phyloP scores from a whole-genome alignment of 2,888 invertebrate species.

The Trissolcus japonicus region DNA sequence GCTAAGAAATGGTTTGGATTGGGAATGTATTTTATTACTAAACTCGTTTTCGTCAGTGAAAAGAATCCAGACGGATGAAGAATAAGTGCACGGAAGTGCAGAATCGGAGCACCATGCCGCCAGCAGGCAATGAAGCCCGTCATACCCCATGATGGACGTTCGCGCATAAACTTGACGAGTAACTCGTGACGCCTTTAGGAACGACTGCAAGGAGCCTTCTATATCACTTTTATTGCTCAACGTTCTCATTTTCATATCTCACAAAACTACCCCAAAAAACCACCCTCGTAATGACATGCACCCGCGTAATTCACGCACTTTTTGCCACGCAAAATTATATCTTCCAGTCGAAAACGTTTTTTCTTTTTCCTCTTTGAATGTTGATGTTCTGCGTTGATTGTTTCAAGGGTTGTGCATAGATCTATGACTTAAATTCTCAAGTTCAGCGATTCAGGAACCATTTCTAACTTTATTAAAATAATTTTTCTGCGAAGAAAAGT shows the following conservation, averaged over 20 bases:
- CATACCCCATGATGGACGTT: slow-evolving; percentile 76
- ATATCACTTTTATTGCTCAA: slow-evolving; percentile 76
- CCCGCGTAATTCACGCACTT: slow-evolving; percentile 27
- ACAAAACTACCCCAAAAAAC: slow-evolving; percentile 69
- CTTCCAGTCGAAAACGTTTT: slow-evolving; percentile 8
- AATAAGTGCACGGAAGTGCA: slow-evolving; percentile 62
- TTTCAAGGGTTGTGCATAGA: no score
- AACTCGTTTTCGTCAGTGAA: slow-evolving; percentile 3
- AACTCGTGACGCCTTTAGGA: slow-evolving; percentile 75
- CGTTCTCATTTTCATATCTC: slow-evolving; percentile 76
- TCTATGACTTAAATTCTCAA: no score
- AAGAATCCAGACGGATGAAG: slow-evolving; percentile 27
- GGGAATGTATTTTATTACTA: not conserved
- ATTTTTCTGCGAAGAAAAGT: no score
- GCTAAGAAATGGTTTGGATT: not conserved
- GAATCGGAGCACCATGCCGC: slow-evolving; percentile 67
- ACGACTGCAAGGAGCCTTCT: slow-evolving; percentile 75
- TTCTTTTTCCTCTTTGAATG: no score
- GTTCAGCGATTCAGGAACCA: no score
- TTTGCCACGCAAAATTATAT: slow-evolving; percentile 41
- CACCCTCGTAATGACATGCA: slow-evolving; percentile 51
- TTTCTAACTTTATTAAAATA: no score
- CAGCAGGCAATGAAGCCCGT: slow-evolving; percentile 76
- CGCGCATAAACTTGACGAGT: slow-evolving; percentile 76
- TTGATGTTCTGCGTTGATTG: no score